Evolutionary conservation across 2,797 vertebrate species (phyloP).

Genomic region (Rhincodon typus): DNA sequence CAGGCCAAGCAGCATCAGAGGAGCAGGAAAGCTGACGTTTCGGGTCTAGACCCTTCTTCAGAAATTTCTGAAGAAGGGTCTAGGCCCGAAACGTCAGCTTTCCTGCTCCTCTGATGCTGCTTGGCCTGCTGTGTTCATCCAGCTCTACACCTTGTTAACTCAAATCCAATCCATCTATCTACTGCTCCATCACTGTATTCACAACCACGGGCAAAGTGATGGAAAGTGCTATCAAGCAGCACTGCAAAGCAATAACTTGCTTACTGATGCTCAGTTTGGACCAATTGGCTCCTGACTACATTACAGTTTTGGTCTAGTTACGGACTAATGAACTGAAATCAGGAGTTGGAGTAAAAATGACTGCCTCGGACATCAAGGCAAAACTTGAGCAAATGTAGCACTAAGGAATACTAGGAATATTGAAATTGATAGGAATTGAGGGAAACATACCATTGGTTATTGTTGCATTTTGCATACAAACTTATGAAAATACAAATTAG

Average conservation of each 20-base stretch:
- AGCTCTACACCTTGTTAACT: too few species aligned
- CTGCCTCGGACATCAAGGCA: background rate
- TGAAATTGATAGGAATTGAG: background rate
- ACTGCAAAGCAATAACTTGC: background rate
- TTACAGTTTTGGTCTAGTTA: background rate
- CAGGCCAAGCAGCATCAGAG: too few species aligned
- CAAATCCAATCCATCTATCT: too few species aligned
- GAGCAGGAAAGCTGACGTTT: too few species aligned
- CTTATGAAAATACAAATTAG: too few species aligned
- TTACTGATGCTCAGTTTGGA: background rate
- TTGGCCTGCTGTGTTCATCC: too few species aligned
- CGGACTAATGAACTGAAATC: background rate
- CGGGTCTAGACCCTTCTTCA: too few species aligned
- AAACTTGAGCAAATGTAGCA: background rate
- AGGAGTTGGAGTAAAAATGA: background rate
- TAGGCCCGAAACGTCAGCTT: too few species aligned
- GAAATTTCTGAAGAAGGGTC: too few species aligned
- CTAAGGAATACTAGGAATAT: background rate
- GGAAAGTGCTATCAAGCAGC: background rate
- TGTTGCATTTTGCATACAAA: background rate
- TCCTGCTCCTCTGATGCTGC: too few species aligned
- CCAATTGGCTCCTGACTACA: background rate
- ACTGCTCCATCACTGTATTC: background rate
- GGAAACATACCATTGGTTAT: background rate
- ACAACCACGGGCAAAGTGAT: too few species aligned